Evolutionary conservation across 2,113 vertebrate genomes (phyloP).

Genomic region (Panthera uncia): DNA sequence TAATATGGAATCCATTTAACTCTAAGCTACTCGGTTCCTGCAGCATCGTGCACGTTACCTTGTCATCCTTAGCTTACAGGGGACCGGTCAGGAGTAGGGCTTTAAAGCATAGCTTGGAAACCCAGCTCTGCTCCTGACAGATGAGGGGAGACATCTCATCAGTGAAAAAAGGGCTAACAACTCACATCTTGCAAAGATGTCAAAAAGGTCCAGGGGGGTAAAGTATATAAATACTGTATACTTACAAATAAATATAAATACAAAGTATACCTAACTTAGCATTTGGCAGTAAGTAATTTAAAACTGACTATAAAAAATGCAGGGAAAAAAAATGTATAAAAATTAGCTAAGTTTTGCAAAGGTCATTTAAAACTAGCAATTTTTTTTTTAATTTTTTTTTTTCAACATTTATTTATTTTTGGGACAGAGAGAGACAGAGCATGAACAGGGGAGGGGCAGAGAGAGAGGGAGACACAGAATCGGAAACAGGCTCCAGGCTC

Average conservation of each 20-base stretch:
- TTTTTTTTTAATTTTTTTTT: neutral
- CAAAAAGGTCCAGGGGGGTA: neutral
- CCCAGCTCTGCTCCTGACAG: neutral
- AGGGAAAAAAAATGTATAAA: neutral
- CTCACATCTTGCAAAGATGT: neutral
- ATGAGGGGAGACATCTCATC: neutral
- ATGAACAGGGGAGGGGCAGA: too few species aligned
- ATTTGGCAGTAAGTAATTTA: neutral
- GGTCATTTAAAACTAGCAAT: slow-evolving; percentile 9
- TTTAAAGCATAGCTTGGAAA: neutral
- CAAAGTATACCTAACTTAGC: neutral
- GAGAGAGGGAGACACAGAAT: too few species aligned
- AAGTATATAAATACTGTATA: neutral
- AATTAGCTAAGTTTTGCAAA: neutral
- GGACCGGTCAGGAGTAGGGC: neutral
- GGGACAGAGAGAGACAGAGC: too few species aligned
- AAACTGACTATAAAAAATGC: neutral
- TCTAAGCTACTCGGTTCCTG: neutral
- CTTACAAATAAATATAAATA: neutral
- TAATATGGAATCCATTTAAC: neutral
- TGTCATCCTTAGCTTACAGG: neutral
- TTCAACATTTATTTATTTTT: too few species aligned
- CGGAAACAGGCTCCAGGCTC: too few species aligned
- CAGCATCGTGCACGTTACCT: neutral
- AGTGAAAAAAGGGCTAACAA: neutral